Percentiles rank a stretch among this genome's conserved stretches.
phyloP scores from a whole-genome alignment of 2,888 invertebrate species.

The Ariolimax columbianus region DNA sequence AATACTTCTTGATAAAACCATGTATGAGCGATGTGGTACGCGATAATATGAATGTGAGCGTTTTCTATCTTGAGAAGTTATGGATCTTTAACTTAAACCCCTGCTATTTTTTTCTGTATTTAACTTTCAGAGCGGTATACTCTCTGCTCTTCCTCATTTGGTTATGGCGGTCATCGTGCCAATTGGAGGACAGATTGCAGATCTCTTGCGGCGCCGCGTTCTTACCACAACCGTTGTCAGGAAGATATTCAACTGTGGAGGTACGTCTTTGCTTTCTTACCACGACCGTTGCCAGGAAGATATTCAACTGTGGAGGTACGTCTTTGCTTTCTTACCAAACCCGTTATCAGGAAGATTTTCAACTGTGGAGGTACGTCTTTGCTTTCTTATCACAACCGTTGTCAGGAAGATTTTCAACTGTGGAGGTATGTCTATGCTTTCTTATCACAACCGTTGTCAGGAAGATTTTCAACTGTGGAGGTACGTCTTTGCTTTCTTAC shows the following conservation, averaged over 20 bases:
- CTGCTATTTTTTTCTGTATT: no score
- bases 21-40: no score
- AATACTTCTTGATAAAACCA: no score
- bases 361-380: constrained; percentile 91
- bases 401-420: constrained; percentile 99
- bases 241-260: constrained; percentile 99
- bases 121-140: constrained; percentile 87
- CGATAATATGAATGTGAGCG: no score
- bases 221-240: constrained; percentile 96
- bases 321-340: constrained; percentile 89
- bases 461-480: no score
- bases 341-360: constrained; percentile 96
- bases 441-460: no score
- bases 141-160: constrained; percentile 97
- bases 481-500: no score
- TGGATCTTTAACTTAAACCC: no score
- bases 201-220: constrained; percentile 92
- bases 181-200: constrained; percentile 96
- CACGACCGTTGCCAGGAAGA: constrained; percentile 95
- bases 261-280: constrained; percentile 85
- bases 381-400: constrained; percentile 93
- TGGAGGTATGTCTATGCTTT: constrained; percentile 84
- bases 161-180: constrained; percentile 99
- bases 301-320: constrained; percentile 96
- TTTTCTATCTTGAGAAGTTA: no score